phyloP scores from a whole-genome alignment of 2,113 vertebrate genomes.

The human (Homo sapiens) region DNA sequence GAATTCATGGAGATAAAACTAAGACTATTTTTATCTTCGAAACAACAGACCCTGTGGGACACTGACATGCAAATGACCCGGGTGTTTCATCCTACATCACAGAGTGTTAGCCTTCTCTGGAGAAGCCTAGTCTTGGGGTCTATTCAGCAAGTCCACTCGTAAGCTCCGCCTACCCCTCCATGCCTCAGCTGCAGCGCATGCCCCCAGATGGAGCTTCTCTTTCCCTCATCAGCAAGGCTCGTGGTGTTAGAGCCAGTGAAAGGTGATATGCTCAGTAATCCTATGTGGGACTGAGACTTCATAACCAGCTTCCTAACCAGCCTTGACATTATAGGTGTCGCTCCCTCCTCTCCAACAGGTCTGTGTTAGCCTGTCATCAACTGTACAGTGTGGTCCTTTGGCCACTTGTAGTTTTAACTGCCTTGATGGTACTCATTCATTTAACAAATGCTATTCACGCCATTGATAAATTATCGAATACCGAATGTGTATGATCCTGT shows the following conservation, averaged over 20 bases:
- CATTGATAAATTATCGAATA: background rate
- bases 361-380: background rate
- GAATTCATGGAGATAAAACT: background rate
- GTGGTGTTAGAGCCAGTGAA: background rate
- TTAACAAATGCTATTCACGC: background rate
- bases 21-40: background rate
- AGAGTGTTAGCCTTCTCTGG: background rate
- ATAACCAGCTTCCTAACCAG: background rate
- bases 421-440: background rate
- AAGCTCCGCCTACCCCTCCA: accelerated
- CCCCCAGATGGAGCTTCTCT: background rate
- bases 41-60: background rate
- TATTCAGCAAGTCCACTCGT: background rate
- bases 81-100: background rate
- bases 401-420: background rate
- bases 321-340: background rate
- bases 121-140: background rate
- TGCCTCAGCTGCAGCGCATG: background rate
- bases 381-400: background rate
- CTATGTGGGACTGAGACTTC: background rate
- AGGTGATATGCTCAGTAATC: background rate
- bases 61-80: background rate
- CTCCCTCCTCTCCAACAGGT: background rate
- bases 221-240: background rate
- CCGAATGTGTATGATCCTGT: background rate